phyloP scores from a whole-genome alignment of 2,797 vertebrate genomes.

The Clarias laeviceps region DNA sequence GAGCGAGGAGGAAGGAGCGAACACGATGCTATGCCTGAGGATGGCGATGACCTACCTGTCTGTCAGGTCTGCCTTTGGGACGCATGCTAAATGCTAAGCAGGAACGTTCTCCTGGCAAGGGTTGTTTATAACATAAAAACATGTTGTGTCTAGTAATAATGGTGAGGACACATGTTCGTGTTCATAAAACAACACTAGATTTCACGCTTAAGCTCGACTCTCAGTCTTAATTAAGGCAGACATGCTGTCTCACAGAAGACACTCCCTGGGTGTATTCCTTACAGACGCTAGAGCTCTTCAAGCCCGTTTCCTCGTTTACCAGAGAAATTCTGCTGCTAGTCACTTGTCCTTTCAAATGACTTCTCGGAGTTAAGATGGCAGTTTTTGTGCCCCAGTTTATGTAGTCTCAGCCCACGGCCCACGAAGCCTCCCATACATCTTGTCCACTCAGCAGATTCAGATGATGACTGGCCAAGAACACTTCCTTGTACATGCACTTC shows the following conservation, averaged over 20 bases:
- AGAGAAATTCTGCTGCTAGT: not conserved
- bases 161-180: not conserved
- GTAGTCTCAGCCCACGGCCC: not conserved
- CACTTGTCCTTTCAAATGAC: not conserved
- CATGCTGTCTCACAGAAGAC: not conserved
- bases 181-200: not conserved
- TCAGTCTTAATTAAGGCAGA: not conserved
- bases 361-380: not conserved
- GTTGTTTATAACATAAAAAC: not conserved
- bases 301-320: not conserved
- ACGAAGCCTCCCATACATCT: not conserved
- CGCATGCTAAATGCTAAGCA: not conserved
- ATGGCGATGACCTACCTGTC: slow-evolving; percentile 14
- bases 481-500: not conserved
- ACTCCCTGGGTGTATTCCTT: not conserved
- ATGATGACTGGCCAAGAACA: not conserved
- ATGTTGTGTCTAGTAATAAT: not conserved
- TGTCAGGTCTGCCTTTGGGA: not conserved
- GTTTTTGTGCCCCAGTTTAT: not conserved
- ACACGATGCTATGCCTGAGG: not conserved
- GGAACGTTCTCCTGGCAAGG: not conserved
- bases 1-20: slow-evolving; percentile 8
- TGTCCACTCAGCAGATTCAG: not conserved
- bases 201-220: not conserved
- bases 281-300: not conserved